Percentiles rank a stretch among this genome's conserved stretches.
These are phyloP conservation scores for Melikaiella ostensackeni DNA, from an alignment of 2,888 invertebrate species.

Conservation along the genomic window DNA sequence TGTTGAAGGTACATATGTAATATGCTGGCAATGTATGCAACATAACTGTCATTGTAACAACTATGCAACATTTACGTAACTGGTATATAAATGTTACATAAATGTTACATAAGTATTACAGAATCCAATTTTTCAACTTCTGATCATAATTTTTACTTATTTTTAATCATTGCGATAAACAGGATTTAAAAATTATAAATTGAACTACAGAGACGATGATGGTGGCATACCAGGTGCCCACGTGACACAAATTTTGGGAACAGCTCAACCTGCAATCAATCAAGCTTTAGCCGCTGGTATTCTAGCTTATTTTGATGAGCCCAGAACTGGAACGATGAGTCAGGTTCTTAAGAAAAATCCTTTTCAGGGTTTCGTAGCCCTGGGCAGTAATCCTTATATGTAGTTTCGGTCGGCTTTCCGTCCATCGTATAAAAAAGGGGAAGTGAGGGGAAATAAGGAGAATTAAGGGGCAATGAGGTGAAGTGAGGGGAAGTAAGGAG, in stretches of 20 bases:
- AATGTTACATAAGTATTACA: neutral
- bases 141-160: neutral
- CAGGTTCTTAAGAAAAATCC: too few species aligned
- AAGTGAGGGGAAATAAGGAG: too few species aligned
- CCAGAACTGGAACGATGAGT: constrained; percentile 64
- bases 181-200: neutral
- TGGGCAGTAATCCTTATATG: too few species aligned
- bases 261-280: constrained; percentile 61
- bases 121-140: neutral
- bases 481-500: too few species aligned
- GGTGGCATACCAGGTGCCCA: constrained; percentile 78
- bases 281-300: constrained; percentile 66
- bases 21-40: too few species aligned
- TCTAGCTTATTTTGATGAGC: constrained; percentile 64
- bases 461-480: too few species aligned
- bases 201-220: constrained; percentile 77
- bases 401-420: too few species aligned
- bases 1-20: neutral
- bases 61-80: too few species aligned
- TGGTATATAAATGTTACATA: neutral
- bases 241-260: constrained; percentile 68
- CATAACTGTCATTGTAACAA: too few species aligned
- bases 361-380: too few species aligned
- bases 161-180: neutral
- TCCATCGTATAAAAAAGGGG: too few species aligned